phyloP scores from a whole-genome alignment of 2,113 vertebrate genomes.

The Lontra canadensis region DNA sequence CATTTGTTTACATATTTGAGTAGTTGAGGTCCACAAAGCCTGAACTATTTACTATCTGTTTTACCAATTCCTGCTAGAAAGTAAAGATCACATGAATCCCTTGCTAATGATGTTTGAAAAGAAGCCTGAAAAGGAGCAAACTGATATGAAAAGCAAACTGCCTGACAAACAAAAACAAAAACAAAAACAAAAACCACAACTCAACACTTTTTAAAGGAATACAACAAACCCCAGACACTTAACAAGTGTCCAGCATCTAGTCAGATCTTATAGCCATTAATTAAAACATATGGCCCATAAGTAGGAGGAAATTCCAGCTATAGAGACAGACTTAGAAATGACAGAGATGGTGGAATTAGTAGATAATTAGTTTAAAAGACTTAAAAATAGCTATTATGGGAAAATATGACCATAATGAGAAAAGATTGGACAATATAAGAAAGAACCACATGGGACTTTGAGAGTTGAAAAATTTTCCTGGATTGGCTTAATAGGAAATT shows the following conservation, averaged over 20 bases:
- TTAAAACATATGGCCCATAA: not conserved
- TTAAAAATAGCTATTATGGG: not conserved
- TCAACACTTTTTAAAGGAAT: constrained; percentile 17
- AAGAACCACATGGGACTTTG: not conserved
- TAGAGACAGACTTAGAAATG: constrained; percentile 16
- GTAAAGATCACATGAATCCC: not conserved
- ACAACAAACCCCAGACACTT: not conserved
- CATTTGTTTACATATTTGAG: not conserved
- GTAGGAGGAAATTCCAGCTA: not conserved
- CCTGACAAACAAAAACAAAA: not conserved
- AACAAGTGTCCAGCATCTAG: not conserved
- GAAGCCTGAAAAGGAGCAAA: not conserved
- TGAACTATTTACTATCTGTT: constrained; percentile 26
- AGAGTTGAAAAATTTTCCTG: not conserved
- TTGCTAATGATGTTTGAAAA: constrained; percentile 13
- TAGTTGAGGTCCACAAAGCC: constrained; percentile 10
- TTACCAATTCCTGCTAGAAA: not conserved
- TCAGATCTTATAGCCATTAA: not conserved
- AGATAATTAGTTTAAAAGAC: not conserved
- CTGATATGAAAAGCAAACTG: not conserved
- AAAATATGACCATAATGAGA: not conserved
- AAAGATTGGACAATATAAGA: not conserved
- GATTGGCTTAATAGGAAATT: not conserved
- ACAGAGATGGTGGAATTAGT: not conserved
- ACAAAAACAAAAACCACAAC: not conserved